Conservation (phyloP, 2,888 invertebrate species). For the Formica aserva region DNA sequence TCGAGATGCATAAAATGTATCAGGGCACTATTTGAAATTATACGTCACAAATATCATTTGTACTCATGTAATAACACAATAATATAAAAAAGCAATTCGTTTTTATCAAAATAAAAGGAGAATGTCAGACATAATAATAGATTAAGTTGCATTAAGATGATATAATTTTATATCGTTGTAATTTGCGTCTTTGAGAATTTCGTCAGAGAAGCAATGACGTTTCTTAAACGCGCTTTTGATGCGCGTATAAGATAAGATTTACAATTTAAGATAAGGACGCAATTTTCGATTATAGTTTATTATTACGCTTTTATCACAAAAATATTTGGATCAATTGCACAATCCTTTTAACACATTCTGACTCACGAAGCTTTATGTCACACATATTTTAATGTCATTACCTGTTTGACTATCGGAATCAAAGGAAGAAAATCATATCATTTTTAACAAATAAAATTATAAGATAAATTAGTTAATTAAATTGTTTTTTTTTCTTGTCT, state of each 20-base stretch:
- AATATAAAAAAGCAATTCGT: background rate
- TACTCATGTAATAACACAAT: background rate
- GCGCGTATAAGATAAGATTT: background rate
- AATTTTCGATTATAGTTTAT: background rate
- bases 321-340: background rate
- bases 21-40: background rate
- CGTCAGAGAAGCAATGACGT: background rate
- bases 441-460: background rate
- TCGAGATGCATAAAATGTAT: slow-evolving; percentile 25
- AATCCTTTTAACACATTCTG: background rate
- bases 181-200: background rate
- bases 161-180: background rate
- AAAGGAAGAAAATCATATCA: slow-evolving; percentile 6
- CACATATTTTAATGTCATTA: background rate
- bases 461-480: background rate
- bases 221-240: background rate
- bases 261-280: background rate
- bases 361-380: background rate
- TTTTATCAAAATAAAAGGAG: background rate
- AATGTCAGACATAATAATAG: background rate
- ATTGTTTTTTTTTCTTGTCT: background rate
- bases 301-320: slow-evolving; percentile 5
- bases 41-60: background rate
- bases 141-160: background rate
- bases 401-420: background rate